Conservation (phyloP, 1,140 invertebrate species). For the Cheumatopsyche charites region DNA sequence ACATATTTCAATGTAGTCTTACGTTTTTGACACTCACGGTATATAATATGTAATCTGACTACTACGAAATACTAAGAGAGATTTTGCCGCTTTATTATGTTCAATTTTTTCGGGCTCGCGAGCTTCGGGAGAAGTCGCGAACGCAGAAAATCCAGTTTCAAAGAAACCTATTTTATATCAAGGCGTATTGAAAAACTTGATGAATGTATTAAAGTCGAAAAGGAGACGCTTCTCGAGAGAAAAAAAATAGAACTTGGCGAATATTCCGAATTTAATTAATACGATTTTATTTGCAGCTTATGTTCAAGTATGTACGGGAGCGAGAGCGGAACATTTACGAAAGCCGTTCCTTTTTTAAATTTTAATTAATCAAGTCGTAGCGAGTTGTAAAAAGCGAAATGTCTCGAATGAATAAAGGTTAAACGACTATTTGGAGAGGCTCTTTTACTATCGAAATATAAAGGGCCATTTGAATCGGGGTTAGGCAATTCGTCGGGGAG, state of each 20-base stretch:
- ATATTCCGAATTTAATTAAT: no score
- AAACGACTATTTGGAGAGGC: neutral
- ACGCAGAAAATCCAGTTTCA: neutral
- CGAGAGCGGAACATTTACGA: no score
- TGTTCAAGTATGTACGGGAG: no score
- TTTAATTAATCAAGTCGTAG: constrained; percentile 1
- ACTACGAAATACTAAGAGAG: constrained; percentile 20
- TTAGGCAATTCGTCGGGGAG: neutral
- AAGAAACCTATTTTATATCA: neutral
- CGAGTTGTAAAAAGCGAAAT: constrained; percentile 3
- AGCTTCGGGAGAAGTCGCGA: neutral
- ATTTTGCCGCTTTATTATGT: constrained; percentile 14
- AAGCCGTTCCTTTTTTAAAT: neutral
- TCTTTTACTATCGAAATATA: neutral
- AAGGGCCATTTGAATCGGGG: neutral
- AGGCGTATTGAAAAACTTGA: constrained; percentile 8
- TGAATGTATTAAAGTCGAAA: constrained; percentile 14
- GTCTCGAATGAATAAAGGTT: constrained; percentile 2
- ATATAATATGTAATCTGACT: constrained; percentile 30
- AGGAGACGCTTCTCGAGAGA: no score
- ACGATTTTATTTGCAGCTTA: no score
- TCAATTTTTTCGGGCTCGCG: constrained; percentile 3
- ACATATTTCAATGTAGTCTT: constrained; percentile 32
- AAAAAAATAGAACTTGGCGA: no score
- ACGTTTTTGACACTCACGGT: constrained; percentile 27